A percentile compares a stretch with the other conserved stretches of the same genome.
These are phyloP conservation scores for Carassius carassius DNA, from an alignment of 2,113 vertebrate species.

Conservation along the genomic window DNA sequence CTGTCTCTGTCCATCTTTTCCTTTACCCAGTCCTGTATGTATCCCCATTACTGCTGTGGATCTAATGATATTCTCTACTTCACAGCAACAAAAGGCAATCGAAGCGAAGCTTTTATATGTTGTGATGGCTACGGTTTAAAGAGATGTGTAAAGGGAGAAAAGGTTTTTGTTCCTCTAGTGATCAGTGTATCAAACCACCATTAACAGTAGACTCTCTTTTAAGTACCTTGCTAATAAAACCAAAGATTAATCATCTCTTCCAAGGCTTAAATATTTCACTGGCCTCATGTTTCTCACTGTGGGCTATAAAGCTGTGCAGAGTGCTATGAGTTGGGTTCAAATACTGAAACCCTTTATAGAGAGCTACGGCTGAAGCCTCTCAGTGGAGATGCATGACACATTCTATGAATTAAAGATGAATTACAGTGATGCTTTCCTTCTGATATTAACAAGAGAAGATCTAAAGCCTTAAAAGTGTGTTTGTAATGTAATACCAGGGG, in stretches of 20 bases:
- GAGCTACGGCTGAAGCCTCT: not conserved
- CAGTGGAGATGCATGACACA: slow-evolving; percentile 20
- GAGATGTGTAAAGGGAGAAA: not conserved
- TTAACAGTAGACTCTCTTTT: slow-evolving; percentile 19
- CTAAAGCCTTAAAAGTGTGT: not conserved
- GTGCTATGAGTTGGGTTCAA: slow-evolving; percentile 12
- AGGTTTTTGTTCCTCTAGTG: not conserved
- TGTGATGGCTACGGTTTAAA: not conserved
- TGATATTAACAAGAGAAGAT: not conserved
- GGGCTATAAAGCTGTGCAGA: not conserved
- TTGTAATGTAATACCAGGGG: not conserved
- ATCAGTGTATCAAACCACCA: not conserved
- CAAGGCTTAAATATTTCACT: not conserved
- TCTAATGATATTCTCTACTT: not conserved
- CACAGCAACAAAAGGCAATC: not conserved
- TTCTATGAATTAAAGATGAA: slow-evolving; percentile 8
- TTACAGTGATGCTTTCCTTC: not conserved
- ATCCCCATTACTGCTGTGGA: not conserved
- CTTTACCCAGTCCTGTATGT: not conserved
- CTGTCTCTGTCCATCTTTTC: not conserved
- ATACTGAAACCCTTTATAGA: not conserved
- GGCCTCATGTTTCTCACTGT: slow-evolving; percentile 8
- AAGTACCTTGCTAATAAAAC: slow-evolving; percentile 21
- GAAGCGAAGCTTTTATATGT: not conserved
- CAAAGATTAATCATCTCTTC: slow-evolving; percentile 5